Base-by-base conservation (phyloP, 2,888 invertebrate species). In the Taenaris catops region DNA sequence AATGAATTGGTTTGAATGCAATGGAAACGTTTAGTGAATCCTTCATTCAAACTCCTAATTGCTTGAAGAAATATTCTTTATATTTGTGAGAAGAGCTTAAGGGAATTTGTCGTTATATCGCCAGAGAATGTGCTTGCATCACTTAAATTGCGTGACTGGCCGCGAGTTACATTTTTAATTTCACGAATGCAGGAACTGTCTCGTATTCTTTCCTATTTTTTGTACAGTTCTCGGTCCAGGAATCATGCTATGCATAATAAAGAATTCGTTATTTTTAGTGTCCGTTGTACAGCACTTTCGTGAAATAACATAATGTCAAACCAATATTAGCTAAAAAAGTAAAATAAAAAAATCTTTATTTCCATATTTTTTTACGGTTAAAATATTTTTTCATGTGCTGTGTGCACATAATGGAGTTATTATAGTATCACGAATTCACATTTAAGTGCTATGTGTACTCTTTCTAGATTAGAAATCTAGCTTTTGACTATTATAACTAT, bases 1-100 rank as follows among this genome's bases (percentile, higher is more conserved):
- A 34, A 45, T 35, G 23, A 43, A 43, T 38, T 31, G 35, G 28
- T 33, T 33, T 40, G 40, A 46, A 35, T 41, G 40, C 38, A 43
- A 26, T 35, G 37, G 26, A 40, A 43, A 40, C 34, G 35, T 26
- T 41, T 28, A 25, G 40, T n/a, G 21, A 34, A 40, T 39, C 21
- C 21, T 25, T 26, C 34, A 40, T 40, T 40, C 19, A 43, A 40
- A 37, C 8, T 25, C 25, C 25, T 43, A 43, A 43, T 40, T 40
- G 43, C 34, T 34, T 12, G 29, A 37, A 36, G 29, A 25, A 39
- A 27, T 28, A 25, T 43, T 36, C 39, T 42, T 35, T 42, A 25
- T 33, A 16, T 17, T 35, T 12, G 19, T 35, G 25, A 35, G 32
- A 34, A 17, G 27, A 25, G 32, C 32, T 39, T 27, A 9, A 19